phyloP scores from a whole-genome alignment of 2,888 invertebrate species.

The Caenorhabditis wallacei region DNA sequence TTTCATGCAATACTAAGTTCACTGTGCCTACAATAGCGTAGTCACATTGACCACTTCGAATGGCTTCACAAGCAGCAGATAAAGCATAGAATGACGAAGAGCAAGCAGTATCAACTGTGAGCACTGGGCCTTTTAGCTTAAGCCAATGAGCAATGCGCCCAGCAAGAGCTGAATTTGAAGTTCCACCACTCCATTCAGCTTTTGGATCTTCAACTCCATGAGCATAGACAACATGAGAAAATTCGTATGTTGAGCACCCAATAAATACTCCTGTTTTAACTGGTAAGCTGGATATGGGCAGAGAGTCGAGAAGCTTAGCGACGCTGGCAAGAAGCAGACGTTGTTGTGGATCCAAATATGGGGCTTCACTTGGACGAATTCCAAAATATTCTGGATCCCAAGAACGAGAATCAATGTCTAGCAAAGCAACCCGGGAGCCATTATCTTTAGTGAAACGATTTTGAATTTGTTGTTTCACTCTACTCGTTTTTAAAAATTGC shows the following conservation, averaged over 20 bases:
- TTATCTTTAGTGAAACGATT: conserved; percentile 25
- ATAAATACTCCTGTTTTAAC: conserved; percentile 95
- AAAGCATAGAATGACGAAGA: conserved; percentile 91
- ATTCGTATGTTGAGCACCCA: conserved; percentile 86
- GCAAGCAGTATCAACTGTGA: conserved; percentile 96
- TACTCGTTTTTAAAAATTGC: conserved; percentile 58
- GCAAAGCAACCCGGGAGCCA: conserved; percentile 33
- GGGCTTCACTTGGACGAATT: conserved; percentile 82
- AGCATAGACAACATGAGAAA: conserved; percentile 71
- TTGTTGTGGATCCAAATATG: conserved; percentile 93
- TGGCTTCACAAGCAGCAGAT: conserved; percentile 85
- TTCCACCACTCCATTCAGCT: conserved; percentile 89
- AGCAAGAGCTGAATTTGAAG: conserved; percentile 92
- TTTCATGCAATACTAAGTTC: conserved; percentile 80
- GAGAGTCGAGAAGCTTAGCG: conserved; percentile 85
- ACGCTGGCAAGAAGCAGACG: conserved; percentile 87
- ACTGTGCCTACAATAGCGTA: conserved; percentile 81
- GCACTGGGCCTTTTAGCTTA: conserved; percentile 95
- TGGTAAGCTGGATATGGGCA: conserved; percentile 88
- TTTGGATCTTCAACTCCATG: conserved; percentile 58
- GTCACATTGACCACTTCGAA: conserved; percentile 85
- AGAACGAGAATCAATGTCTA: conserved; percentile 63
- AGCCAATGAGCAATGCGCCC: conserved; percentile 95
- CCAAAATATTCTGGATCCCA: conserved; percentile 84
- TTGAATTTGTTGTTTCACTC: conserved; percentile 36